A percentile compares a stretch with the other conserved stretches of the same genome.
Conservation (phyloP, 2,888 invertebrate genomes). For the Drosophila quasianomalipes region DNA sequence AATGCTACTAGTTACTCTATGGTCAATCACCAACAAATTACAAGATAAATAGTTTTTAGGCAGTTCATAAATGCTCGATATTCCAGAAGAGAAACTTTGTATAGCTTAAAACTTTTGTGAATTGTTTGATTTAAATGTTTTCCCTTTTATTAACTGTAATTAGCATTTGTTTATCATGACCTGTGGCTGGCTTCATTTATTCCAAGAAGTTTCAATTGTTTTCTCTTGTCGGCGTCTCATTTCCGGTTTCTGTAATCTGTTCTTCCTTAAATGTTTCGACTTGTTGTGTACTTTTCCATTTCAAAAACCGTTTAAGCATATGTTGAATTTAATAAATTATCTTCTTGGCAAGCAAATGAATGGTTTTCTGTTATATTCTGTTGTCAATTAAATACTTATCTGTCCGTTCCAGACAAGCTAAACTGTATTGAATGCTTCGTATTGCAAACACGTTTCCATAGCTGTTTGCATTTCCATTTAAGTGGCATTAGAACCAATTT, state of each 20-base stretch:
- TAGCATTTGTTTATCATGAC: constrained; percentile 17
- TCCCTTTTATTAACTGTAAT: constrained; percentile 7
- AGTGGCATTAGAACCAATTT: constrained; percentile 57
- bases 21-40: not conserved
- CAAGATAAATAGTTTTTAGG: not conserved
- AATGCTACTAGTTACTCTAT: not conserved
- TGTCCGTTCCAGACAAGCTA: constrained; percentile 13
- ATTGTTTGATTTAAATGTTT: constrained; percentile 1
- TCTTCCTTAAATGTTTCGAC: not conserved
- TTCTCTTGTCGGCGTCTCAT: constrained; percentile 2
- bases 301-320: not conserved
- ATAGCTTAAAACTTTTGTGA: not conserved
- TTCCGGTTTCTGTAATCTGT: constrained; percentile 16
- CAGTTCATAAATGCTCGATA: not conserved
- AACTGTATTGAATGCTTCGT: constrained; percentile 35
- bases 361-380: not conserved
- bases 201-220: constrained; percentile 5
- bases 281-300: not conserved
- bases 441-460: constrained; percentile 18
- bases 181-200: not conserved
- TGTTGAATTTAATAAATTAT: constrained; percentile 13
- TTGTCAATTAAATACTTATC: constrained; percentile 17
- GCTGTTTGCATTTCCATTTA: constrained; percentile 47
- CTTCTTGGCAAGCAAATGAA: constrained; percentile 1
- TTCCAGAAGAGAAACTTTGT: not conserved